Base-by-base conservation (phyloP, 2,888 invertebrate genomes). In the Scaptomyza parva region DNA sequence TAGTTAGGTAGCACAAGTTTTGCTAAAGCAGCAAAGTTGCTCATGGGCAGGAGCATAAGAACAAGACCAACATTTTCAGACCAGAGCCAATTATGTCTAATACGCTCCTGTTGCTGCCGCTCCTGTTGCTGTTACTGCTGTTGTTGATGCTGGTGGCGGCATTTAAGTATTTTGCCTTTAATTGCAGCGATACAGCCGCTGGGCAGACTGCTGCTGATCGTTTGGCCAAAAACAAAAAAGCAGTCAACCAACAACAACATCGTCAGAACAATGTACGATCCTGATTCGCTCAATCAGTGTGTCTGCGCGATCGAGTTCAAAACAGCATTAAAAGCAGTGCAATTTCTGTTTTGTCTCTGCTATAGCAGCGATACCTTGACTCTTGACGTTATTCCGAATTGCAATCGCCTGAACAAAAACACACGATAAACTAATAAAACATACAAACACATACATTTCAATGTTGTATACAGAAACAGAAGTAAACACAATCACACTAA, bases 341-440 rank as follows among this genome's bases (percentile, higher is more conserved):
- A 24, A 1, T 28, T 28, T 62, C 66, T 62, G 39, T 60, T 45
- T 59, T 52, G 47, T 20, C 43, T 48, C 57, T 47, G 59, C 37
- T 37, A n/a, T n/a, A 6, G 20, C 70, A 33, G 53, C 48, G 65
- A 51, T 78, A 70, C 88, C 88, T 88, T 88, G 84, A 83, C 88
- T 82, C 66, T 86, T 73, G 67, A 44, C 63, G 61, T 57, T 76
- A 77, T 88, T 88, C 80, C 83, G 80, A 79, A 74, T 88, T 76
- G 79, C 76, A 70, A 62, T 54, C 43, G 53, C 54, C 76, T 52
- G 70, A 55, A 43, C 70, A 62, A 37, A 63, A 55, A 28, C 26
- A 28, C 48, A 70, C 62, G 61, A 58, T 47, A 59, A 45, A 45
- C 39, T 48, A 63, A 48, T 1, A 39, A 8, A 39, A 30, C 1